Conservation (phyloP, 2,113 vertebrate species). For the Microcebus jonahi region DNA sequence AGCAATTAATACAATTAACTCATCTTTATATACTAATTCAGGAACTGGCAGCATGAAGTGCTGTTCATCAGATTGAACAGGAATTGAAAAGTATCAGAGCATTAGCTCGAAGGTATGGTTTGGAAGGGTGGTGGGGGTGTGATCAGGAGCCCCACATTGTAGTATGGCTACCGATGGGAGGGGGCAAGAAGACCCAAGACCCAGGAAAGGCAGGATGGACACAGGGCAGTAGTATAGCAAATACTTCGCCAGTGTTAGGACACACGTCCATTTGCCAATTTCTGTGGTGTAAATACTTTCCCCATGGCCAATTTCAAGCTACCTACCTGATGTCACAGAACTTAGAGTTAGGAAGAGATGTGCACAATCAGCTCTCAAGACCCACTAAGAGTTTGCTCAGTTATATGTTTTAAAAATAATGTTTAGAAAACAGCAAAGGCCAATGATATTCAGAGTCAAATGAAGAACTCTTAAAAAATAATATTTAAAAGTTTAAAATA, state of each 20-base stretch:
- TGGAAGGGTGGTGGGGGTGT: background rate
- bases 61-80: background rate
- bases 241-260: background rate
- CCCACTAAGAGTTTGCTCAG: background rate
- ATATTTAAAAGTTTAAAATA: conserved; percentile 8
- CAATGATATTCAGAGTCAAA: conserved; percentile 13
- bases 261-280: background rate
- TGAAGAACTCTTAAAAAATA: background rate
- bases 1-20: background rate
- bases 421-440: background rate
- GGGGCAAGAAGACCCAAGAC: background rate
- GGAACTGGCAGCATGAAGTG: background rate
- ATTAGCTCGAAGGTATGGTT: background rate
- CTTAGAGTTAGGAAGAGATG: background rate
- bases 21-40: background rate
- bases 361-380: background rate
- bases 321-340: background rate
- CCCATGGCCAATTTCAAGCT: conserved; percentile 1
- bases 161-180: background rate
- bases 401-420: background rate
- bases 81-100: background rate
- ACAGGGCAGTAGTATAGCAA: background rate
- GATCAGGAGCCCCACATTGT: background rate
- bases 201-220: background rate
- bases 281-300: background rate